These are phyloP conservation scores for Phrynosoma blainvillii DNA, from an alignment of 2,113 vertebrate genomes.

Conservation along the genomic window DNA sequence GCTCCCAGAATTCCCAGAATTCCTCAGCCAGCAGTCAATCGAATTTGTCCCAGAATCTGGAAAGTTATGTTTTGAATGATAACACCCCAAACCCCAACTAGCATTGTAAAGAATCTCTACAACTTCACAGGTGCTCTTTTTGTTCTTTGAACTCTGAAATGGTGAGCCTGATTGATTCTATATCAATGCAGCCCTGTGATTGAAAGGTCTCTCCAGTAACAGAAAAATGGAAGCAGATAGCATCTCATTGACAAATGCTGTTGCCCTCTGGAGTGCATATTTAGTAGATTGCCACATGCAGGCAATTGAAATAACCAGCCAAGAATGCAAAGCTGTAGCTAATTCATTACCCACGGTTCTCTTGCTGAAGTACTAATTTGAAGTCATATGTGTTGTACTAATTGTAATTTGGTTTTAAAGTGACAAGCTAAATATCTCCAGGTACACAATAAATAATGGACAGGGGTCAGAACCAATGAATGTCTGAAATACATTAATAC, in stretches of 20 bases:
- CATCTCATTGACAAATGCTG: slow-evolving; percentile 62
- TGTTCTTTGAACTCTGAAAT: not conserved
- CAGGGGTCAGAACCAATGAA: slow-evolving; percentile 79
- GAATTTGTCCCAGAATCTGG: too few species aligned
- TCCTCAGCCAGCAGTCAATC: too few species aligned
- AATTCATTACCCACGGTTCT: slow-evolving; percentile 80
- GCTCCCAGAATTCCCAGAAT: too few species aligned
- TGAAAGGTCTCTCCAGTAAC: not conserved
- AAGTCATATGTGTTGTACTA: slow-evolving; percentile 76
- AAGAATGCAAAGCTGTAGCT: slow-evolving; percentile 73
- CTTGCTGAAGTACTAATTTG: slow-evolving; percentile 78
- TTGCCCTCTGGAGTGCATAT: slow-evolving; percentile 57
- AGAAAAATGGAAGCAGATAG: slow-evolving; percentile 46
- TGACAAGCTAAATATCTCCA: slow-evolving; percentile 82
- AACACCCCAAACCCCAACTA: too few species aligned
- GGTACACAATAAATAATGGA: slow-evolving; percentile 78
- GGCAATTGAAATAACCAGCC: slow-evolving; percentile 77
- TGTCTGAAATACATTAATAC: slow-evolving; percentile 77
- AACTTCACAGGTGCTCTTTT: not conserved
- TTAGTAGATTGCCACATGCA: slow-evolving; percentile 65
- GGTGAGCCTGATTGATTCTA: not conserved
- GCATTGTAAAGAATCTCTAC: not conserved
- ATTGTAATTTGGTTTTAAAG: slow-evolving; percentile 80
- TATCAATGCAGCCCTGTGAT: not conserved
- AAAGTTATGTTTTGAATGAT: not conserved